These are phyloP conservation scores for Hydropsyche betteni DNA, from an alignment of 2,888 invertebrate genomes.

Conservation along the genomic window DNA sequence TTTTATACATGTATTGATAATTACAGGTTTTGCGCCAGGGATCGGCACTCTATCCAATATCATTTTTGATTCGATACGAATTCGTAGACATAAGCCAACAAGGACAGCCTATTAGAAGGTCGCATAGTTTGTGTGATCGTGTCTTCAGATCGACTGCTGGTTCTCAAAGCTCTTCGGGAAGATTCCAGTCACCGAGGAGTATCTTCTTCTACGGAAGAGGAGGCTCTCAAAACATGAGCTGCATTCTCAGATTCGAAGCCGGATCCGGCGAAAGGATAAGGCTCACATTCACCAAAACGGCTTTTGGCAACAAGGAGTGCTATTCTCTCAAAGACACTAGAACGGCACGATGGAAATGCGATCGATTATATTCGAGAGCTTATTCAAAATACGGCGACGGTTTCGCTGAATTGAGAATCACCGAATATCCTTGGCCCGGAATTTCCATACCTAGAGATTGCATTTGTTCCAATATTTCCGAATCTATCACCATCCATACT, in stretches of 20 bases:
- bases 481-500: constrained; percentile 72
- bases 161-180: constrained; percentile 66
- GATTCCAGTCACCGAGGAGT: constrained; percentile 79
- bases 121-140: constrained; percentile 72
- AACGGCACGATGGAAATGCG: constrained; percentile 76
- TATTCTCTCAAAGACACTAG: constrained; percentile 72
- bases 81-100: constrained; percentile 80
- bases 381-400: constrained; percentile 60
- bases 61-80: constrained; percentile 82
- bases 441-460: constrained; percentile 76
- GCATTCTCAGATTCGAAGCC: constrained; percentile 79
- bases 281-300: constrained; percentile 73
- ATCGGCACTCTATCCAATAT: constrained; percentile 80
- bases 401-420: constrained; percentile 70
- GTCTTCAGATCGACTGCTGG: constrained; percentile 64
- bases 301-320: constrained; percentile 76
- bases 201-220: constrained; percentile 86
- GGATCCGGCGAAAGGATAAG: constrained; percentile 74
- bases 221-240: constrained; percentile 78
- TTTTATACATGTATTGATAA: constrained; percentile 23
- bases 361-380: constrained; percentile 59
- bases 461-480: constrained; percentile 75
- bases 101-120: constrained; percentile 68
- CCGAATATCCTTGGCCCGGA: constrained; percentile 76
- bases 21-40: constrained; percentile 74